Percentiles rank a stretch among this genome's conserved stretches.
Conservation (phyloP, 1,140 invertebrate species). For the Aphis gossypii region DNA sequence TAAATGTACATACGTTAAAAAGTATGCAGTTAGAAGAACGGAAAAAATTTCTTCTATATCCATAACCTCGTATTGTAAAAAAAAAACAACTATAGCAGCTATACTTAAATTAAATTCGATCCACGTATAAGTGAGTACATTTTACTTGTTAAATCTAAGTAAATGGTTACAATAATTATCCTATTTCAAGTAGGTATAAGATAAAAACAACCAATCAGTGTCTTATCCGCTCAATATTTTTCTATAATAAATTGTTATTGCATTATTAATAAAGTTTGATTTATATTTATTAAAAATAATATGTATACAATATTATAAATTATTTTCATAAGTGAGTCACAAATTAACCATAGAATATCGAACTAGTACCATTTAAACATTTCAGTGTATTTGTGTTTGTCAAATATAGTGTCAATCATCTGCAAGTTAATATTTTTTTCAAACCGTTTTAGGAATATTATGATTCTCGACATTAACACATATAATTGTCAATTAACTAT, state of each 20-base stretch:
- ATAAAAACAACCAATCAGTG: neutral
- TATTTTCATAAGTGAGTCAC: too few relatives aligned
- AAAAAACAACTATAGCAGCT: neutral
- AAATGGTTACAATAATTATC: neutral
- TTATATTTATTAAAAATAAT: neutral
- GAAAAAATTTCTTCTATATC: neutral
- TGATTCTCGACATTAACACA: neutral
- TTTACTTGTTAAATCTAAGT: neutral
- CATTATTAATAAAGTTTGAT: neutral
- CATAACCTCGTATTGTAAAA: neutral
- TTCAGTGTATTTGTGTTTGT: neutral
- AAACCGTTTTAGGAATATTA: neutral
- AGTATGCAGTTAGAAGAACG: neutral
- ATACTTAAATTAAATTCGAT: neutral
- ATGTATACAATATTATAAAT: neutral
- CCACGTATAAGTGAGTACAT: neutral
- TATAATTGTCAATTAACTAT: neutral
- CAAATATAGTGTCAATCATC: neutral
- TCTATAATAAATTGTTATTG: neutral
- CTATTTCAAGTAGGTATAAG: neutral
- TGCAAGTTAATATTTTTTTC: neutral
- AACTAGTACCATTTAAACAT: neutral
- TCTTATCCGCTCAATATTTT: neutral
- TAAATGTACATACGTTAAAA: neutral
- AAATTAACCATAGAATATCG: neutral